Conservation (phyloP, 2,797 vertebrate species). For the Etheostoma nigrum region DNA sequence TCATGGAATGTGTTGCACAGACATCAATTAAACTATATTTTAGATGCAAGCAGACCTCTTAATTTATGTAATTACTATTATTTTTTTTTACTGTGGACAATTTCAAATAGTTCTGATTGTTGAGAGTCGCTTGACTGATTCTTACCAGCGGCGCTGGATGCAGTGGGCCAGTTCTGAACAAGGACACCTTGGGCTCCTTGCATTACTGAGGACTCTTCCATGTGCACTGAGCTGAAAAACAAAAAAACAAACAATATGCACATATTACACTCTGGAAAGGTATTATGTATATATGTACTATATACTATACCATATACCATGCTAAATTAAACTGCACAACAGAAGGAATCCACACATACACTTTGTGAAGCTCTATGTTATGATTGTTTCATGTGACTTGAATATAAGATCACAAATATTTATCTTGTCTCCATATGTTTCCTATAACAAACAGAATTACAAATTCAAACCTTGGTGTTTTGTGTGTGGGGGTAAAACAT, state of each 20-base stretch:
- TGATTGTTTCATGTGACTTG: slow-evolving; percentile 4
- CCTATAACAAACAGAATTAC: slow-evolving; percentile 30
- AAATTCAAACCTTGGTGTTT: slow-evolving; percentile 24
- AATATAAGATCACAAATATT: slow-evolving; percentile 9
- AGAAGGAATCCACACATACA: neutral
- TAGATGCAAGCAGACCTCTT: neutral
- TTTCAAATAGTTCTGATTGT: neutral
- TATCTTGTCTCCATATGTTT: slow-evolving; percentile 28
- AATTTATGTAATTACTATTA: neutral
- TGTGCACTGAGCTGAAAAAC: slow-evolving; percentile 91
- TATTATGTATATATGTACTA: neutral
- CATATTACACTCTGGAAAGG: slow-evolving; percentile 37
- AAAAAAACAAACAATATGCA: slow-evolving; percentile 46
- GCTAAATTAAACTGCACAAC: slow-evolving; percentile 1
- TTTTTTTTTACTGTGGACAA: neutral
- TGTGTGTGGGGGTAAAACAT: slow-evolving; percentile 13
- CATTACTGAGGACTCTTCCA: slow-evolving; percentile 95
- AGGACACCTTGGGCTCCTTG: slow-evolving; percentile 91
- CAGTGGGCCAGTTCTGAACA: slow-evolving; percentile 98
- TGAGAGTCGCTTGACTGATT: slow-evolving; percentile 77
- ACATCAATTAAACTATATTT: neutral
- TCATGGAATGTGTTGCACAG: neutral
- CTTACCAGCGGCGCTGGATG: slow-evolving; percentile 94
- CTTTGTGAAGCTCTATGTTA: neutral
- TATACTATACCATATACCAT: neutral